Evolutionary conservation across 2,888 invertebrate genomes (phyloP), one percentile per base, ranked within the genome.

Genomic region (Rhyacophila evoluta): DNA sequence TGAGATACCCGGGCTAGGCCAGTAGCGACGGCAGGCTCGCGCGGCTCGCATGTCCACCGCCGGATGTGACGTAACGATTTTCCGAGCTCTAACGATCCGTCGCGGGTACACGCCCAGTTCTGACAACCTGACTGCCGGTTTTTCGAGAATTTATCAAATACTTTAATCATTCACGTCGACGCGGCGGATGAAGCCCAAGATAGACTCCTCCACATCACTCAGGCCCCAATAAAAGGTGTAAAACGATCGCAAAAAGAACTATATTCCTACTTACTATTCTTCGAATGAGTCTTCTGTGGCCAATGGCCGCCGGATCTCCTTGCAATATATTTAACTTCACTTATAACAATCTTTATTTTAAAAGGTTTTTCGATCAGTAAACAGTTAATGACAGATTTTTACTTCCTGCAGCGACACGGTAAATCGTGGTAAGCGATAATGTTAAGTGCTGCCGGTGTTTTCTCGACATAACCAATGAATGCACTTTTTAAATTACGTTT

Each of bases 1-100:
- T 81, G 82, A 84, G 55, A 55, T 39, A 55, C 55, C 55, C 55
- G 55, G 55, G 55, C 55, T 10, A 19, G 55, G 55, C 55, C 55
- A 55, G 55, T 55, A 55, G 55, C 55, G 55, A 55, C 55, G 55
- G 55, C 19, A 15, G 55, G 55, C 55, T 55, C 55, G 25, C 55
- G 25, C 55, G 55, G 55, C 15, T 55, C 55, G 19, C 55, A 55
- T 55, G 55, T 55, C 55, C 55, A 19, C 19, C 55, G 55, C 15
- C 55, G 55, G 55, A 55, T 55, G 55, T 55, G 55, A 55, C 55
- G 55, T 55, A 55, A 55, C 55, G 55, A 55, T 55, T 55, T 55
- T 55, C 55, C 55, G 55, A 55, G 55, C 55, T 55, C 15, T 55
- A 55, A 55, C 55, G 55, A 55, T 55, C 55, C 55, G 12, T 10